Base-by-base conservation (phyloP, 2,888 invertebrate genomes). In the Luperina testacea region DNA sequence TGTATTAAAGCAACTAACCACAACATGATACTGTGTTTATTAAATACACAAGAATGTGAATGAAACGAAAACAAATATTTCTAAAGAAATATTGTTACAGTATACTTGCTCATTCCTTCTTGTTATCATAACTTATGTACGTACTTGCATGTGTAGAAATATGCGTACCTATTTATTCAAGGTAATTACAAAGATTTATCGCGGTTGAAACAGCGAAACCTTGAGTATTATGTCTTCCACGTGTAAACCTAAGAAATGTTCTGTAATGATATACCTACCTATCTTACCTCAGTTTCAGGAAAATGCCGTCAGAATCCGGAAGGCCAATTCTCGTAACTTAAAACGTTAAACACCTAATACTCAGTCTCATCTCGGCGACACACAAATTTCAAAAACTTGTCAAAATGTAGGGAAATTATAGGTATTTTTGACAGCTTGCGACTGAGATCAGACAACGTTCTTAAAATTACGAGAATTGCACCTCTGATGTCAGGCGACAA, bases 41-140 rank as follows among this genome's bases (percentile, higher is more conserved):
- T 81, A 80, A 81, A 83, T 65, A 86, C 59, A 84, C 81, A 81
- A 7, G 59, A 83, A 77, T 32, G 11, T 45, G 63, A 78, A 85
- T 85, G 74, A 8, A 84, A 78, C 11, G 20, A 75, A 78, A 78
- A 75, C 78, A 84, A 77, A 73, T 72, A 78, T 73, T 70, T 67
- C 48, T 59, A 53, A 73, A 64, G 53, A 72, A 77, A 84, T 75
- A 82, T 73, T 85, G n/a, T 84, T 75, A 57, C 61, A 77, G 27
- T 38, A 38, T 53, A 57, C 27, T 32, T n/a, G 57, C 20, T 63
- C 45, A 51, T 67, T 27, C 15, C n/a, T 71, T 45, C 20, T 6
- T 45, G 20, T 68, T 42, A 63, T 78, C 11, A 45, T 67, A 65
- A 81, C 65, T 63, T 7, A 77, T 64, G 45, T 80, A 45, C 45